A percentile compares a stretch with the other conserved stretches of the same genome.
These are phyloP conservation scores for Drosophila mayaguana DNA, from an alignment of 2,888 invertebrate species.

Conservation along the genomic window DNA sequence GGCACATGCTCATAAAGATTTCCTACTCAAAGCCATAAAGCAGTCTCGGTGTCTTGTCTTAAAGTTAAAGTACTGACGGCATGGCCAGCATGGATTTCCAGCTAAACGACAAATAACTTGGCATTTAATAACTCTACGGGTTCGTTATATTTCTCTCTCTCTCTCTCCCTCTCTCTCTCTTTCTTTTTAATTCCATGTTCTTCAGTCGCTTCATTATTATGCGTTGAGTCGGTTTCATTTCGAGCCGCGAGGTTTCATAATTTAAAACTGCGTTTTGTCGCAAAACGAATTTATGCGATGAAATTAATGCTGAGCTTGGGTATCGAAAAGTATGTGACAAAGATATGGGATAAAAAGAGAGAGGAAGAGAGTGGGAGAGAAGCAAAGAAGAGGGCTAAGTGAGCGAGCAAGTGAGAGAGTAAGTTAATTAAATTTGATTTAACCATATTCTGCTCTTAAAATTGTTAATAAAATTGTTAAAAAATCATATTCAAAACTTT, in stretches of 20 bases:
- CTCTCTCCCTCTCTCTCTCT: neutral
- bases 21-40: constrained; percentile 78
- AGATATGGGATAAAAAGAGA: neutral
- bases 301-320: constrained; percentile 63
- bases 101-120: constrained; percentile 81
- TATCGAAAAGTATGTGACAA: neutral
- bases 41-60: constrained; percentile 66
- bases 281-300: constrained; percentile 69
- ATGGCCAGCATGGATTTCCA: constrained; percentile 71
- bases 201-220: constrained; percentile 62
- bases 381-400: too few species aligned
- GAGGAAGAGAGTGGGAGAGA: neutral
- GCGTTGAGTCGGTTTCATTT: constrained; percentile 61
- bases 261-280: constrained; percentile 64
- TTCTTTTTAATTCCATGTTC: constrained; percentile 16
- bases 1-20: constrained; percentile 69
- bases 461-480: neutral
- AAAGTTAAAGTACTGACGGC: constrained; percentile 65
- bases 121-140: constrained; percentile 76
- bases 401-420: neutral
- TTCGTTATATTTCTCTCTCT: constrained; percentile 1
- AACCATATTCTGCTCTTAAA: neutral
- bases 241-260: constrained; percentile 55
- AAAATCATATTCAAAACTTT: neutral
- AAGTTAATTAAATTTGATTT: neutral